Evolutionary conservation across 2,797 vertebrate genomes (phyloP).

Genomic region (Fringilla coelebs): DNA sequence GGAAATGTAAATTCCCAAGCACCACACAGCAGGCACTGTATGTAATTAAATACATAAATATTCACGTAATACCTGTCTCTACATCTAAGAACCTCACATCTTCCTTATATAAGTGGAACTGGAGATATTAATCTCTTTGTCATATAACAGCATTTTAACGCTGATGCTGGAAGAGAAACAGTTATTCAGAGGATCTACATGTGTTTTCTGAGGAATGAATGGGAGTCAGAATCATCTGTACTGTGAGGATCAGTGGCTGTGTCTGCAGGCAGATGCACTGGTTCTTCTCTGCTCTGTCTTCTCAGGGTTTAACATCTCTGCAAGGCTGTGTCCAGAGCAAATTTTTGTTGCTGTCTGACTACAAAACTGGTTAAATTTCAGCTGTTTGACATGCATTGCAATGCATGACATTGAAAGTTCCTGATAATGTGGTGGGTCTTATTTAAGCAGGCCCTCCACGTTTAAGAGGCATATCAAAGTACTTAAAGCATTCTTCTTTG

Average conservation of each 20-base stretch:
- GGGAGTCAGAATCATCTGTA: neutral
- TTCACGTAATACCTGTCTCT: neutral
- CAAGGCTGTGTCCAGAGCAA: neutral
- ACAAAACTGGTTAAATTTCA: neutral
- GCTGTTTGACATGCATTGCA: neutral
- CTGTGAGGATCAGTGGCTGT: neutral
- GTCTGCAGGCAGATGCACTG: neutral
- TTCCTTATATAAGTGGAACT: neutral
- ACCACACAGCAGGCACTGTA: neutral
- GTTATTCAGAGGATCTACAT: neutral
- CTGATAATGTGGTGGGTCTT: neutral
- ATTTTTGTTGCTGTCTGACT: neutral
- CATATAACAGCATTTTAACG: neutral
- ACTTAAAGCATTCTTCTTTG: neutral
- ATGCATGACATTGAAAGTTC: neutral
- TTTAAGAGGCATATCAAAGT: neutral
- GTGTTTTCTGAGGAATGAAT: neutral
- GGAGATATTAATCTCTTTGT: neutral
- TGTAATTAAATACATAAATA: slow-evolving; percentile 20
- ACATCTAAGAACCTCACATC: neutral
- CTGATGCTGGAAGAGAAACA: neutral
- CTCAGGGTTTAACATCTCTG: neutral
- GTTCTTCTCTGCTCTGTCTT: neutral
- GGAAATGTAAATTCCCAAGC: neutral
- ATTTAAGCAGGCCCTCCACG: neutral